phyloP scores from a whole-genome alignment of 2,797 vertebrate species.

The Melanotaenia boesemani region DNA sequence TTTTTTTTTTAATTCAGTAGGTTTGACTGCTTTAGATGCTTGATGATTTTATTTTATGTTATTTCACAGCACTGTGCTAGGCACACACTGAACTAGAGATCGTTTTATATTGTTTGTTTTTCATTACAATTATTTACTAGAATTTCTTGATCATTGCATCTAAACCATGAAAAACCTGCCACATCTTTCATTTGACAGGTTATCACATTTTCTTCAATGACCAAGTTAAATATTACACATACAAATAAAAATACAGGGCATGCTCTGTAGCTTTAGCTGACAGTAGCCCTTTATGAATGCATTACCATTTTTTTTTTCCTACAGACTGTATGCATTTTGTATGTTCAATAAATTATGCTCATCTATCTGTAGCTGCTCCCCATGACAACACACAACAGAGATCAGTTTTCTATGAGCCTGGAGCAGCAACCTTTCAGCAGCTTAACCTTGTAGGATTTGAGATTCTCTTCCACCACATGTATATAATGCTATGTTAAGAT shows the following conservation, averaged over 20 bases:
- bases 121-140: neutral
- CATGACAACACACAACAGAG: neutral
- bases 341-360: constrained; percentile 2
- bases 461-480: neutral
- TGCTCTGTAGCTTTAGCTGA: neutral
- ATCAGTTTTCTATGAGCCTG: neutral
- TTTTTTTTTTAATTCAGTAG: too few relatives aligned
- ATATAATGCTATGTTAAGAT: constrained; percentile 4
- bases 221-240: constrained; percentile 7
- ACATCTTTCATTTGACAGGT: neutral
- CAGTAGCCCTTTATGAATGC: neutral
- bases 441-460: constrained; percentile 6
- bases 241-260: constrained; percentile 2
- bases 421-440: constrained; percentile 5
- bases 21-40: too few relatives aligned
- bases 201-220: constrained; percentile 7
- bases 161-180: neutral
- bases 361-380: constrained; percentile 2
- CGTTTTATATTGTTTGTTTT: neutral
- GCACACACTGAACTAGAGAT: neutral
- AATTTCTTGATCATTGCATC: neutral
- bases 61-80: neutral
- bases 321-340: neutral
- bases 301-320: neutral
- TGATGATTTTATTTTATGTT: neutral